Evolutionary conservation across 2,888 invertebrate species (phyloP), one percentile per base, ranked within the genome.

Genomic region (Leptopilina myrica): DNA sequence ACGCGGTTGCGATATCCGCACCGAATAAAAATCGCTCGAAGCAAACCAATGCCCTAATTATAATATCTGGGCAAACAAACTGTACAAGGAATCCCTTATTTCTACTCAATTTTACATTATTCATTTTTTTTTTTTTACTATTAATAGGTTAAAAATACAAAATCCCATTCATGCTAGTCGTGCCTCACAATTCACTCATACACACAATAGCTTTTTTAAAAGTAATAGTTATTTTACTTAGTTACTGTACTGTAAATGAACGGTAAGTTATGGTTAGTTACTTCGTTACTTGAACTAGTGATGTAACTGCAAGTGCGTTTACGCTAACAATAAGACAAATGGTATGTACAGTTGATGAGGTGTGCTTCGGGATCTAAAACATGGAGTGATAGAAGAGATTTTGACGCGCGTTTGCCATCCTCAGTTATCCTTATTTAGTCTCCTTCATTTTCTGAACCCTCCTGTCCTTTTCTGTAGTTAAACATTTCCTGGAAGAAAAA

Each of bases 291-390:
- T 56, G 33, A 53, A 53, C 73, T 73, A 73, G 56, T 73, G 53
- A 73, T 73, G 73, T 73, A 73, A 73, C 73, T 73, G 73, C 33
- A 73, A 73, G 73, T 56, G 73, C 53, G 53, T 56, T 73, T 73
- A 73, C 33, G 53, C 56, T 73, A 56, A 73, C 33, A 56, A 33
- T 73, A 56, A 73, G 33, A 56, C 53, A 53, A 73, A 73, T 73
- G 73, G 73, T 73, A 73, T 73, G 73, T 73, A 73, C 73, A 73
- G 73, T 73, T 73, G 73, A 73, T 53, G 56, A 73, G 73, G 73
- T 73, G 73, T 73, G 73, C 73, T 73, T 73, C 73, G 73, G 73
- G 73, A 73, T 73, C 73, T 73, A 73, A 73, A 73, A 73, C 73
- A 73, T 56, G 56, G 73, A 53, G 53, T 73, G 73, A 73, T 53